Base-by-base conservation (phyloP, 2,888 invertebrate species). In the Hybos culiciformis region DNA sequence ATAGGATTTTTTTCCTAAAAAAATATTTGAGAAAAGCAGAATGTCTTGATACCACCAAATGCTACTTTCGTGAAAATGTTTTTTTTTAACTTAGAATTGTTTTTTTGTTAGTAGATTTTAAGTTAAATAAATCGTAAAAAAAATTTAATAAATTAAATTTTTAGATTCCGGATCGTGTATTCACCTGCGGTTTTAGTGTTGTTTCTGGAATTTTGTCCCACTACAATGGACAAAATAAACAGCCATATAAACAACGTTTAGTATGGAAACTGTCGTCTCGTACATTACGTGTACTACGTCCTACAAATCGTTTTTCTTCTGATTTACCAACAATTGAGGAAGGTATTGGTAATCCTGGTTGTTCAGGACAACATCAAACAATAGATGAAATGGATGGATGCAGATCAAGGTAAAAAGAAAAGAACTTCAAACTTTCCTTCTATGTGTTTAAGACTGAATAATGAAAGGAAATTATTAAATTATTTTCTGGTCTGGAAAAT, bases 251-350 rank as follows among this genome's bases (percentile, higher is more conserved):
- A 6, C 83, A 85, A 66, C 74, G 82, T 41, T 74, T 85, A 49
- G 78, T 81, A 49, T 85, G 85, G 85, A 70, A 76, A 46, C 70
- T 85, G 44, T 83, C 83, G 9, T 79, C 79, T 48, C 71, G 84
- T 41, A 84, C 83, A 31, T 42, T 59, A 45, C 71, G 80, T 61
- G 74, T 80, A 49, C 68, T 83, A 43, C 75, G 83, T 32, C 83
- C 83, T 15, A 83, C 80, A 34, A 81, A 81, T 60, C 78, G 78
- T 45, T 73, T 83, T 45, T 78, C 76, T 20, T 77, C 79, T 1
- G 72, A 78, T 48, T 68, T 83, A 57, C 81, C 83, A 29, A 83
- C 80, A 53, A 83, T 83, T 53, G 77, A 80, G 54, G 83, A 83
- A 58, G 78, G 81, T 50, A 62, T 61, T 50, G 54, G 59, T 48